These are phyloP conservation scores for Himantopus leucocephalus DNA, from an alignment of 2,113 vertebrate genomes.

Conservation along the genomic window DNA sequence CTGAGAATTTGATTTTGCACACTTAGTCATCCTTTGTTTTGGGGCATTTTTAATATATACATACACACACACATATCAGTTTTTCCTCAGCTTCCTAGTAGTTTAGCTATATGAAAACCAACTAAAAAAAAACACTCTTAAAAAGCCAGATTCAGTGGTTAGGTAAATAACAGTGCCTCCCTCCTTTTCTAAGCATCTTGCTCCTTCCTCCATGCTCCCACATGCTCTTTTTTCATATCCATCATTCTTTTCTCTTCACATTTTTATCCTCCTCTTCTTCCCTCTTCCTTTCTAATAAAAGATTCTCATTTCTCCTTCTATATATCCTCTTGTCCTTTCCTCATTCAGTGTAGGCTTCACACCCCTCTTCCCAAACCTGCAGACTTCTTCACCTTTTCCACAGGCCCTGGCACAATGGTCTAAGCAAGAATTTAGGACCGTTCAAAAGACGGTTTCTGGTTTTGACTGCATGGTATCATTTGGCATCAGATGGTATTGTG, in stretches of 20 bases:
- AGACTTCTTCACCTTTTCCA: background rate
- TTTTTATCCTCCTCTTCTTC: background rate
- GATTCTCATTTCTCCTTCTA: background rate
- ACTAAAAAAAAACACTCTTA: background rate
- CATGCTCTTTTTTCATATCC: background rate
- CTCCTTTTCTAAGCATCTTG: background rate
- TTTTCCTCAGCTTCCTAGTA: background rate
- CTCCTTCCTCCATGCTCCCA: background rate
- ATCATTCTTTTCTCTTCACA: background rate
- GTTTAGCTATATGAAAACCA: background rate
- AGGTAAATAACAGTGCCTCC: background rate
- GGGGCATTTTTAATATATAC: background rate
- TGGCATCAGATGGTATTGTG: accelerated
- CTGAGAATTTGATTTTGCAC: background rate
- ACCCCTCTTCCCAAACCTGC: background rate
- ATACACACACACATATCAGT: background rate
- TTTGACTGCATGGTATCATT: background rate
- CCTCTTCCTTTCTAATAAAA: background rate
- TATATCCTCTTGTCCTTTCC: background rate
- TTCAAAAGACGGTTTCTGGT: background rate
- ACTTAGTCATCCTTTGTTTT: background rate
- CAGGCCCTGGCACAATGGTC: accelerated
- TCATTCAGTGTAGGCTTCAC: background rate
- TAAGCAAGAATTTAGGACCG: background rate
- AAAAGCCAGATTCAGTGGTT: background rate